Conservation (phyloP, 2,888 invertebrate genomes). For the Habrosyne pyritoides region DNA sequence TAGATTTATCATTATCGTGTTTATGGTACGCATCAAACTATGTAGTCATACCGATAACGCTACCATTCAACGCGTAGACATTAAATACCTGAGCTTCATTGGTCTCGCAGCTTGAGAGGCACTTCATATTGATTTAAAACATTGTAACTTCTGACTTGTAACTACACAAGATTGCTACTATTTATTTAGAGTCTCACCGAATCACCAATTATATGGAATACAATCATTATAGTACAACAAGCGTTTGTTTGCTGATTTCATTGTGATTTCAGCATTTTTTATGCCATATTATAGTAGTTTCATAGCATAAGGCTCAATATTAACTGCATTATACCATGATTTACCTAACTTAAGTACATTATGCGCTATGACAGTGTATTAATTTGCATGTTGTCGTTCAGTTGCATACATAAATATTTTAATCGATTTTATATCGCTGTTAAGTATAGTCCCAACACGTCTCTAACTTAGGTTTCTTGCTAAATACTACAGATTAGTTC, state of each 20-base stretch:
- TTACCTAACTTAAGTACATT: neutral
- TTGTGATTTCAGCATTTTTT: neutral
- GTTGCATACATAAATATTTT: slow-evolving; percentile 14
- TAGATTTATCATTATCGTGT: slow-evolving; percentile 44
- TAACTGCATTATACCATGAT: neutral
- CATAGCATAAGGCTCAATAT: neutral
- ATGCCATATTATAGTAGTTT: neutral
- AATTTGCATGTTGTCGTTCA: slow-evolving; percentile 20
- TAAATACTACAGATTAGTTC: slow-evolving; percentile 3
- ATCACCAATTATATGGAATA: neutral
- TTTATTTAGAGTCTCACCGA: neutral
- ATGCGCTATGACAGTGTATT: slow-evolving; percentile 6
- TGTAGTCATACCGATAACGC: slow-evolving; percentile 44
- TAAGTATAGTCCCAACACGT: neutral
- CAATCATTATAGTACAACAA: neutral
- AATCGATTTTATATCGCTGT: slow-evolving; percentile 6
- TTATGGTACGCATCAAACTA: slow-evolving; percentile 41
- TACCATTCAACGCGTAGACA: slow-evolving; percentile 43
- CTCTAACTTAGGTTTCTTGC: slow-evolving; percentile 4
- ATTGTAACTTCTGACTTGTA: slow-evolving; percentile 3
- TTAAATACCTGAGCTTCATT: slow-evolving; percentile 35
- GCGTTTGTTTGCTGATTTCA: neutral
- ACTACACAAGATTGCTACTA: slow-evolving; percentile 1
- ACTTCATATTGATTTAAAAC: slow-evolving; percentile 15
- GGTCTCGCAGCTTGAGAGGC: slow-evolving; percentile 20